A percentile compares a stretch with the other conserved stretches of the same genome.
Conservation (phyloP, 23 tunicate species). For the Styela clava region DNA sequence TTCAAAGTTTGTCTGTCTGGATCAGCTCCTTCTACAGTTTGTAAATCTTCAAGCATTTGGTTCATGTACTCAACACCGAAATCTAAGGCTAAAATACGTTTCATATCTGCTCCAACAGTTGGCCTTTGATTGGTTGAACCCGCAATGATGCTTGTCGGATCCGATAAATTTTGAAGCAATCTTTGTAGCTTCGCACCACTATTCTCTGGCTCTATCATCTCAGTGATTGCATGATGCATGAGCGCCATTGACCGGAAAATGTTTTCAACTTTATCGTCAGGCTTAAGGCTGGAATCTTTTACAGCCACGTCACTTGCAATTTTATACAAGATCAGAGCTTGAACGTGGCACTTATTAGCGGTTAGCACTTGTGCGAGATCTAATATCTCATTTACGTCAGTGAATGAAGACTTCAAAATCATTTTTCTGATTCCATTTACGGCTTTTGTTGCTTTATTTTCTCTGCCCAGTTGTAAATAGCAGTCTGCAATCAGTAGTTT, state of each 20-base stretch:
- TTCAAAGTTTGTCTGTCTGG: neutral
- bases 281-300: neutral
- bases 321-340: neutral
- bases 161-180: too few relatives aligned
- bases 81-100: neutral
- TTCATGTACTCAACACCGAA: neutral
- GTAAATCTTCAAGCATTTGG: conserved; percentile 5
- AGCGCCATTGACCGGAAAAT: neutral
- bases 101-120: neutral
- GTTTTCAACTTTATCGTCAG: neutral
- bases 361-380: neutral
- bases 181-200: neutral
- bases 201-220: neutral
- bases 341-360: neutral
- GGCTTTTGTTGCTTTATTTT: conserved; percentile 7
- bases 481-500: neutral
- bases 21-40: conserved; percentile 11
- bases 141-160: neutral
- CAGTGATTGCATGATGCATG: neutral
- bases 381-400: neutral
- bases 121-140: neutral
- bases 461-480: conserved; percentile 7
- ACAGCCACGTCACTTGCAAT: neutral
- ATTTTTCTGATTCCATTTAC: neutral
- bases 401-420: neutral